Base-by-base conservation (phyloP, 1,140 invertebrate genomes). In the Pseudachorutes palmiensis region DNA sequence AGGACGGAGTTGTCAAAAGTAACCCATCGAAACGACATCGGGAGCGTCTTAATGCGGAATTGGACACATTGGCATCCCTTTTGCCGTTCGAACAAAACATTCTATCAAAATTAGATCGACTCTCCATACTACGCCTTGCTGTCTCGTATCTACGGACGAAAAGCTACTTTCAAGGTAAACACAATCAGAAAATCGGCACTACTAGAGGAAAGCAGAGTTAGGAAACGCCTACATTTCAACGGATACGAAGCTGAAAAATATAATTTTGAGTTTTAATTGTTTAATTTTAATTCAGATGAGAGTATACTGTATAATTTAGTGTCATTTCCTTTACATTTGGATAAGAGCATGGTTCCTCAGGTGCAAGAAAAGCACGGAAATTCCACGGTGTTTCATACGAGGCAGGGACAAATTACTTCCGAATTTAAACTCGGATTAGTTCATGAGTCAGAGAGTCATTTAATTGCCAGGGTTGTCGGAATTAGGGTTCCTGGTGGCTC, bases 91-190 rank as follows among this genome's bases (percentile, higher is more conserved):
- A 99, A 80, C 92, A 97, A 80, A 96, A 94, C 78, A 96, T 98
- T 76, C 87, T 99, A 59, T 94, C 92, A 77, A 98, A 99, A 82
- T 82, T 99, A 75, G 97, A 99, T 82, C 87, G 97, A 75, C 87
- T 99, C 28, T 97, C 94, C 76, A 98, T 99, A 74, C 85, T 99
- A 64, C 84, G 97, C 75, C 87, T 99, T 64, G 95, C 94, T 62
- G 97, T 99, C 79, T 95, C 92, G 81, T 99, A 98, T 80, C 86
- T 99, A 70, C 84, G 95, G 70, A 98, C 95, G 74, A 99, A 99
- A 83, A 96, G 92, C 80, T 98, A 98, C 82, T 98, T 98, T 82
- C 94, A 97, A 91, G 92, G 96, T 98, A 80, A 85, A n/a, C n/a
- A n/a, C n/a, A n/a, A n/a, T n/a, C n/a, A n/a, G n/a, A n/a, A n/a